These are phyloP conservation scores for Mnemiopsis leidyi DNA, from an alignment of 37 sponge, comb jelly and placozoan genomes.

Conservation along the genomic window DNA sequence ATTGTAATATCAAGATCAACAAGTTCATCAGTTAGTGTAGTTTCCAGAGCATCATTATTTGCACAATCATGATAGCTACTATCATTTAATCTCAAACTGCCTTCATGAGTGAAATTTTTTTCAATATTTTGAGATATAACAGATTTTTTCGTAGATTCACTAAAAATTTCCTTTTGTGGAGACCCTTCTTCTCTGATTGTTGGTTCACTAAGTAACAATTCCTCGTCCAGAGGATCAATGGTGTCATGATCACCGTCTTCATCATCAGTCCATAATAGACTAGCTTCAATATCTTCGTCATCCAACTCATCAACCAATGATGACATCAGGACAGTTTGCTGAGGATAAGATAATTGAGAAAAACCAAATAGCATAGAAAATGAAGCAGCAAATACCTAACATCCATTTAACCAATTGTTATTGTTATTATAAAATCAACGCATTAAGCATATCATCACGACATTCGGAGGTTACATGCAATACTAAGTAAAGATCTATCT, in stretches of 20 bases:
- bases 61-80: neutral
- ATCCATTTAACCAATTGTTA: too few species aligned
- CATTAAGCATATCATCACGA: too few species aligned
- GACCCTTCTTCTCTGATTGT: neutral
- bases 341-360: too few species aligned
- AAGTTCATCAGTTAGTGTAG: neutral
- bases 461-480: too few species aligned
- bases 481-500: too few species aligned
- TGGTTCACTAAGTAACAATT: neutral
- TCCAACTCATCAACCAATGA: neutral
- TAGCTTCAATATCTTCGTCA: slow-evolving; percentile 18
- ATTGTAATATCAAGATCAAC: slow-evolving; percentile 34
- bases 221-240: slow-evolving; percentile 9
- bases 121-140: neutral
- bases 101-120: neutral
- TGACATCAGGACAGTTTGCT: too few species aligned
- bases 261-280: slow-evolving; percentile 49
- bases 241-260: neutral
- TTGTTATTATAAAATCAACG: too few species aligned
- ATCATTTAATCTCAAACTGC: neutral
- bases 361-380: too few species aligned
- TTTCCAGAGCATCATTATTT: neutral
- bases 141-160: neutral
- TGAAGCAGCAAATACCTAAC: too few species aligned
- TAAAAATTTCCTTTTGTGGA: neutral